A percentile compares a stretch with the other conserved stretches of the same genome.
Conservation (phyloP, 2,113 vertebrate species). For the Rhabdomys dilectus region DNA sequence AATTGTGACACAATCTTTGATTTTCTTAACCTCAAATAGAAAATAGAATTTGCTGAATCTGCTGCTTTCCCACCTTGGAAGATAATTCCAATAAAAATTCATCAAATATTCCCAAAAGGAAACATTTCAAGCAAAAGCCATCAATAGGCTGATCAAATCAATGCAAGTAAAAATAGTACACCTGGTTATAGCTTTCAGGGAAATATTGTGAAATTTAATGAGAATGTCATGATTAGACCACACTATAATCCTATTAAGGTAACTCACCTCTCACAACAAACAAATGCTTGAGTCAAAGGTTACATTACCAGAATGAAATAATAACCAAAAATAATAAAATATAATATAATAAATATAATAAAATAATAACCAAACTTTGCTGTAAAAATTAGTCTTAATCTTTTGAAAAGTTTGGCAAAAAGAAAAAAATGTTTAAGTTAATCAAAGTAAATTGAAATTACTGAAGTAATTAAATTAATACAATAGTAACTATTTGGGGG, state of each 20-base stretch:
- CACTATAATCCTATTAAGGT: not conserved
- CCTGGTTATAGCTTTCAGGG: conserved; percentile 21
- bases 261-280: conserved; percentile 40
- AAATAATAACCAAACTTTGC: not conserved
- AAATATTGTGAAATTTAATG: conserved; percentile 62
- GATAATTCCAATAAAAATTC: conserved; percentile 54
- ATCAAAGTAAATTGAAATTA: not conserved
- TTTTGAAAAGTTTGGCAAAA: not conserved
- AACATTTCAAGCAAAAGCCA: conserved; percentile 52
- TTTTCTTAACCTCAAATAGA: conserved; percentile 51
- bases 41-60: conserved; percentile 50
- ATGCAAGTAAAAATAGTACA: conserved; percentile 45
- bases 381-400: not conserved
- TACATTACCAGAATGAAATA: not conserved
- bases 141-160: conserved; percentile 73
- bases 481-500: not conserved
- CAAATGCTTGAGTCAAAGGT: conserved; percentile 38
- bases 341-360: no score
- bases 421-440: conserved; percentile 17
- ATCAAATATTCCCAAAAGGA: conserved; percentile 60
- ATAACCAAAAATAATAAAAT: no score
- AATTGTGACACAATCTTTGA: conserved; percentile 29
- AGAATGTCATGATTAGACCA: conserved; percentile 39
- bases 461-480: not conserved
- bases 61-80: conserved; percentile 3